Evolutionary conservation across 2,888 invertebrate genomes (phyloP), one percentile per base, ranked within the genome.

Genomic region (Leptogaster cylindrica): DNA sequence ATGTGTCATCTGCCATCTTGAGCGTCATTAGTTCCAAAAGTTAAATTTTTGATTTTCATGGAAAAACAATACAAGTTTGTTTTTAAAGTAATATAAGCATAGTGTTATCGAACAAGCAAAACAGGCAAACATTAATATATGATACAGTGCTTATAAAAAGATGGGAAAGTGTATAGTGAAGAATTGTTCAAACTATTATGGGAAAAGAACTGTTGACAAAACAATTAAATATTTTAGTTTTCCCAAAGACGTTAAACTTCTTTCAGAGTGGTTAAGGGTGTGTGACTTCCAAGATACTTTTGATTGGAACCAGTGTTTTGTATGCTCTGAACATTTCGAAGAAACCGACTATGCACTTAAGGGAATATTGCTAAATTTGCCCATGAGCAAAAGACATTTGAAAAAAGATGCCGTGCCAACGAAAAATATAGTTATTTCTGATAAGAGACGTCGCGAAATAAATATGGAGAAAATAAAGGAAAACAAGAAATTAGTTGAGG

Each of bases 301-400:
- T 14, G 25, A 14, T 23, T 3, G n/a, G 3, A 14, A 39, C 0
- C 12, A 20, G 1, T 23, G 12, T n/a, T n/a, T 23, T 5, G 39
- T 58, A 23, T 58, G 36, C 25, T 58, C 36, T 23, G 28, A 36
- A 8, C 58, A 58, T 39, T 58, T 58, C 23, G 18, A 27, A n/a
- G 23, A 36, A 20, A 36, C 7, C 0, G 58, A 58, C 23, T 58
- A 28, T 5, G 3, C 2, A 28, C 5, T 39, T 6, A 12, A 25
- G 14, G 36, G 39, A 6, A 20, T 39, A 3, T 12, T 58, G 10
- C 23, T 58, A 7, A 58, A 36, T 39, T 8, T 14, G 23, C 39
- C 58, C 4, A 7, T 58, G 1, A 36, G 39, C 12, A 20, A 36
- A 39, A 14, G 39, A 14, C 23, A 8, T 5, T 36, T 58, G 14